Conservation (phyloP, 2,797 vertebrate genomes). For the Ctenosaura bakeri region DNA sequence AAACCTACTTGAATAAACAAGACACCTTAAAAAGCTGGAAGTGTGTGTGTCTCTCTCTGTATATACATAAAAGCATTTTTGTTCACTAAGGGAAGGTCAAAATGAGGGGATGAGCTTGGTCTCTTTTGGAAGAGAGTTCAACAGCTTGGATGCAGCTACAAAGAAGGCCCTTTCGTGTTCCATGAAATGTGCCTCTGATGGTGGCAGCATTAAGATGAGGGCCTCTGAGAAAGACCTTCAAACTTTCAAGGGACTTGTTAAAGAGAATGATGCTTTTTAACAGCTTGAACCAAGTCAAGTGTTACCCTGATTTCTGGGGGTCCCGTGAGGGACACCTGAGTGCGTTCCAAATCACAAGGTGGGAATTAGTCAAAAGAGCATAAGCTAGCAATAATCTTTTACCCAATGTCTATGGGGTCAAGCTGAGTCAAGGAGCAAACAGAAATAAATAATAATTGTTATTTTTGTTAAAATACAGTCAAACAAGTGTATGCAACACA, state of each 20-base stretch:
- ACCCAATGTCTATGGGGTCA: no score
- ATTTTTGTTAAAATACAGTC: no score
- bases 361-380: no score
- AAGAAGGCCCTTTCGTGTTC: neutral
- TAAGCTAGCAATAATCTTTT: no score
- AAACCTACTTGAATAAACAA: neutral
- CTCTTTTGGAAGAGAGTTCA: neutral
- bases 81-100: neutral
- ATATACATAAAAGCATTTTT: neutral
- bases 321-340: no score
- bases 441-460: no score
- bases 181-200: neutral
- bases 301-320: no score
- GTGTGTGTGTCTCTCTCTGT: neutral
- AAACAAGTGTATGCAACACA: no score
- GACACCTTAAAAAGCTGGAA: neutral
- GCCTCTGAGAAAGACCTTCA: neutral
- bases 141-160: neutral
- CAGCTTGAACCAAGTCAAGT: no score
- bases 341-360: no score
- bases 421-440: no score
- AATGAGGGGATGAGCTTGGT: neutral
- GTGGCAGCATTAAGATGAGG: neutral
- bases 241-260: neutral
- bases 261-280: no score